These are phyloP conservation scores for Chouioia cunea DNA, from an alignment of 2,888 invertebrate genomes.

Conservation along the genomic window DNA sequence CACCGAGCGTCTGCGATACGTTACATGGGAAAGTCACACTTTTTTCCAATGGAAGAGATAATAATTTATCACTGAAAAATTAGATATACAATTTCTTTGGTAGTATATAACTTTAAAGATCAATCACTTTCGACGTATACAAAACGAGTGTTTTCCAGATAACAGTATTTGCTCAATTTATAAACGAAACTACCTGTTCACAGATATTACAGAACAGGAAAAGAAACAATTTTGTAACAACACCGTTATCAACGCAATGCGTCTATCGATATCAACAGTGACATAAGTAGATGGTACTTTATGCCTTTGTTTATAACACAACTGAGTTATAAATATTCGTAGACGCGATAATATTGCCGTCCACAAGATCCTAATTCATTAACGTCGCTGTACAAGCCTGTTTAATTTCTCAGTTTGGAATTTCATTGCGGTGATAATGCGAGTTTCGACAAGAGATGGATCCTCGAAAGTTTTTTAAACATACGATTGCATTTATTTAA, in stretches of 20 bases:
- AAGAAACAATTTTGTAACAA: not conserved
- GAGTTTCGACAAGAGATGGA: too few relatives aligned
- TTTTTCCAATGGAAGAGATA: too few relatives aligned
- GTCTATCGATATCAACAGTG: slow-evolving; percentile 21
- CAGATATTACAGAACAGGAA: not conserved
- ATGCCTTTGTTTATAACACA: slow-evolving; percentile 6
- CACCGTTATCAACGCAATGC: slow-evolving; percentile 24
- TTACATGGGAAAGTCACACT: too few relatives aligned
- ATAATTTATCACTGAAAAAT: too few relatives aligned
- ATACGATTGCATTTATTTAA: too few relatives aligned
- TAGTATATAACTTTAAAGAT: too few relatives aligned
- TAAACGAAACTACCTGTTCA: slow-evolving; percentile 25
- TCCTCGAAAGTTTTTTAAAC: too few relatives aligned
- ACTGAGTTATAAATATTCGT: slow-evolving; percentile 49
- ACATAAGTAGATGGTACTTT: slow-evolving; percentile 10
- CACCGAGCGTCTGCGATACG: too few relatives aligned
- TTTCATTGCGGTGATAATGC: slow-evolving; percentile 40
- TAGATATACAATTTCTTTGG: too few relatives aligned
- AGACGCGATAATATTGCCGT: slow-evolving; percentile 47
- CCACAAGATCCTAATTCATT: slow-evolving; percentile 53
- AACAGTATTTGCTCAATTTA: too few relatives aligned
- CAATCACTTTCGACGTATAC: too few relatives aligned
- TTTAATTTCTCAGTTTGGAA: slow-evolving; percentile 55
- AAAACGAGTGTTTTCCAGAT: too few relatives aligned
- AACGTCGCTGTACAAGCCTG: slow-evolving; percentile 50